phyloP scores from a whole-genome alignment of 1,140 invertebrate species.

The Limonius californicus region DNA sequence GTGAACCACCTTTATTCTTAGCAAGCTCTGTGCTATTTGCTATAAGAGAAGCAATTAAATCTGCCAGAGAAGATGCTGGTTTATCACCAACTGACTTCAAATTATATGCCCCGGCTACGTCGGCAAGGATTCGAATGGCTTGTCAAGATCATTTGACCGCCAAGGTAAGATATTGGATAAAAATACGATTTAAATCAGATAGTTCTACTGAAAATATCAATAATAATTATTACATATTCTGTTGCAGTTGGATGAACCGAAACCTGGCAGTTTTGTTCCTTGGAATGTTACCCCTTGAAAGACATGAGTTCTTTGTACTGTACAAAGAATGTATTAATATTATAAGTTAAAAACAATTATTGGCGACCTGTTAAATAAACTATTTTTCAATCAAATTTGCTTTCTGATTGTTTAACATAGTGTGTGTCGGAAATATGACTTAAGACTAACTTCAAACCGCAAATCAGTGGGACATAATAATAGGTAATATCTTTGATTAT shows the following conservation, averaged over 20 bases:
- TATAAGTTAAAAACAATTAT: too few relatives aligned
- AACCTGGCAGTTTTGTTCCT: slow-evolving; percentile 52
- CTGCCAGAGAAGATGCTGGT: slow-evolving; percentile 69
- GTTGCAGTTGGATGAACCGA: slow-evolving; percentile 51
- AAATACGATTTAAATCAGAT: too few relatives aligned
- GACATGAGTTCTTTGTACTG: too few relatives aligned
- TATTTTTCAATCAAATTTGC: too few relatives aligned
- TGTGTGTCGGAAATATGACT: too few relatives aligned
- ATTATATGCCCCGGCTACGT: slow-evolving; percentile 83
- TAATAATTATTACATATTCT: background rate
- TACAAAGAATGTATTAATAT: too few relatives aligned
- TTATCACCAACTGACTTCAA: slow-evolving; percentile 59
- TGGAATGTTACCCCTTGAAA: slow-evolving; percentile 59
- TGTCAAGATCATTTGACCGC: slow-evolving; percentile 81
- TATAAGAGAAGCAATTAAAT: slow-evolving; percentile 82
- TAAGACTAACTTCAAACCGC: too few relatives aligned
- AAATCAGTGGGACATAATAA: too few relatives aligned
- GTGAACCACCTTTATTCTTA: slow-evolving; percentile 91
- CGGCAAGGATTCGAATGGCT: slow-evolving; percentile 84
- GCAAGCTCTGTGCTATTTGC: slow-evolving; percentile 85
- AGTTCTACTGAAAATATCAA: slow-evolving; percentile 28
- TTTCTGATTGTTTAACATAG: too few relatives aligned
- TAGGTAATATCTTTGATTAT: too few relatives aligned
- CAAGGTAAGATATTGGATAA: slow-evolving; percentile 60
- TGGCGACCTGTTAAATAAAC: too few relatives aligned